Base-by-base conservation (phyloP, 2,888 invertebrate genomes). In the Caenorhabditis sp. region DNA sequence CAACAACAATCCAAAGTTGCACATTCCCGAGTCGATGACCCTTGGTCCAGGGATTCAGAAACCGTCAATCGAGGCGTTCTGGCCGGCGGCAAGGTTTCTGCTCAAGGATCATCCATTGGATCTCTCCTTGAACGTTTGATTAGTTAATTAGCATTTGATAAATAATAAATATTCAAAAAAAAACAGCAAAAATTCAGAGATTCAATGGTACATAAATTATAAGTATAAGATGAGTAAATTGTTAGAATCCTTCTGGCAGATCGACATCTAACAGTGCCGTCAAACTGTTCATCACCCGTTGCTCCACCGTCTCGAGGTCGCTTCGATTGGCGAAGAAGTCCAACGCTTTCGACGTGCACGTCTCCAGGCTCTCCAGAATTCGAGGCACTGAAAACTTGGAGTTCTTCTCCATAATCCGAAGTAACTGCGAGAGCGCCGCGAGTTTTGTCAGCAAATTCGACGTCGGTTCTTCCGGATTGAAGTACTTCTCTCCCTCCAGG, bases 1-100 rank as follows among this genome's bases (percentile, higher is more conserved):
- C 8, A 90, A 90, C 74, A 88, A 86, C 24, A 90, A 90, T 58
- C 90, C 90, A n/a, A 90, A 90, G 56, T 74, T 90, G 37, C 90
- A 90, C 78, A 83, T 86, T 72, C 82, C 87, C 0, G 88, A 88
- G 61, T 67, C 80, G 13, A 44, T 76, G 55, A 55, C 55, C 0
- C 40, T 78, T 28, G 22, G 65, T 24, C 24, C 22, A n/a, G 9
- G 51, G 61, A 9, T 37, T 55, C 22, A 26, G 15, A 77, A 69
- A 18, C 62, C 68, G 15, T 6, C 15, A 5, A 67, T 77, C 15
- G 62, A 77, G 13, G 62, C 69, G 18, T 68, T 77, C 22, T 69
- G 69, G 69, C 64, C 77, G 18, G 65, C 65, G 1, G 37, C 67
- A 9, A 50, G 70, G 18, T 65, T 78, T 26, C 20, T 78, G 18